These are phyloP conservation scores for Lacerta viridis DNA, from an alignment of 2,797 vertebrate genomes.

Conservation along the genomic window DNA sequence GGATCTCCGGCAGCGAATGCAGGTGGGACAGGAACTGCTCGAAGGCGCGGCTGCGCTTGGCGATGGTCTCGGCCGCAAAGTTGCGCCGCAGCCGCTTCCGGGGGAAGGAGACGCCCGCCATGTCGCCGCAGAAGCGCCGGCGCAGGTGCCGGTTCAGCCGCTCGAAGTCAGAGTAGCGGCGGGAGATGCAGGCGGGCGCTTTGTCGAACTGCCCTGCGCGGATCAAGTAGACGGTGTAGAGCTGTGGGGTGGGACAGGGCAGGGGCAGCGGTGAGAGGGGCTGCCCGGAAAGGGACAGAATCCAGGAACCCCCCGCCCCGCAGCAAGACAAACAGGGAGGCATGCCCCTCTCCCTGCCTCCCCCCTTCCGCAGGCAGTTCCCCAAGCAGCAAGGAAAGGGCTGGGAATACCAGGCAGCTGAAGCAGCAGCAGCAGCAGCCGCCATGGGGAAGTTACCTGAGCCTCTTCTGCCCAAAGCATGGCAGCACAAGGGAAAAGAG, in stretches of 20 bases:
- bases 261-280: neutral
- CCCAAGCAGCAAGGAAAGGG: neutral
- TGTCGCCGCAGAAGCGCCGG: constrained; percentile 84
- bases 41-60: constrained; percentile 93
- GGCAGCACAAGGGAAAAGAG: constrained; percentile 77
- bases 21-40: constrained; percentile 94
- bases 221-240: constrained; percentile 93
- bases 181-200: constrained; percentile 86
- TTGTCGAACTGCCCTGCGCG: constrained; percentile 85
- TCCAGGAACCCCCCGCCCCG: no score
- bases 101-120: constrained; percentile 90
- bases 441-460: constrained; percentile 76
- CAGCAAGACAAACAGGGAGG: neutral
- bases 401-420: no score
- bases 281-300: neutral
- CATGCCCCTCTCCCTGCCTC: rapidly evolving
- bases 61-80: constrained; percentile 93
- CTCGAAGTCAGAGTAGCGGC: constrained; percentile 94
- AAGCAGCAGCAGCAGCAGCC: no score
- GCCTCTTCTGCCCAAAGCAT: constrained; percentile 76
- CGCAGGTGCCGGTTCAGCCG: constrained; percentile 87
- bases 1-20: constrained; percentile 84
- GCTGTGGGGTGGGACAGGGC: constrained; percentile 76
- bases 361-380: no score
- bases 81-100: constrained; percentile 92